phyloP scores from a whole-genome alignment of 2,797 vertebrate genomes.

The Leptoclinus maculatus region DNA sequence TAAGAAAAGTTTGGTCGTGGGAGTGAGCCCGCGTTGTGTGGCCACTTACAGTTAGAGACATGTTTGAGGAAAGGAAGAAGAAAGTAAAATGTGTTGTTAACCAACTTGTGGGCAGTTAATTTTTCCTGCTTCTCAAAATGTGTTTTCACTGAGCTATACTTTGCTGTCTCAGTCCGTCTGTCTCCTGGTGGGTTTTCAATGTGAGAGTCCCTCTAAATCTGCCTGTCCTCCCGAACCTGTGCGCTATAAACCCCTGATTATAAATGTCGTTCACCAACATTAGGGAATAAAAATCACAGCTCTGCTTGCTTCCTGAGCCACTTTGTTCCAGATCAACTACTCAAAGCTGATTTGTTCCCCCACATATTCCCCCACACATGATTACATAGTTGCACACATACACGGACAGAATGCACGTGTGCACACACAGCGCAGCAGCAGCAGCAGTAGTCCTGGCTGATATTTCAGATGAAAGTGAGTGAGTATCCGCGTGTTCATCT shows the following conservation, averaged over 20 bases:
- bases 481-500: slow-evolving; percentile 70
- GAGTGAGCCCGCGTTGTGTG: slow-evolving; percentile 2
- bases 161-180: slow-evolving; percentile 11
- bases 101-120: neutral
- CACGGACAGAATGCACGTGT: slow-evolving; percentile 9
- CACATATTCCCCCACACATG: slow-evolving; percentile 40
- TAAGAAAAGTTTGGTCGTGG: slow-evolving; percentile 20
- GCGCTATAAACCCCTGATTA: slow-evolving; percentile 57
- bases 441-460: slow-evolving; percentile 46
- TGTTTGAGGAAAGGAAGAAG: slow-evolving; percentile 18
- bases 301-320: slow-evolving; percentile 66
- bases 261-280: slow-evolving; percentile 62
- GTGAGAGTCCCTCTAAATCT: slow-evolving; percentile 42
- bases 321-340: slow-evolving; percentile 72
- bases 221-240: slow-evolving; percentile 40
- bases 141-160: slow-evolving; percentile 19
- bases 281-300: slow-evolving; percentile 63
- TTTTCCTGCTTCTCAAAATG: slow-evolving; percentile 16
- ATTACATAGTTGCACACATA: slow-evolving; percentile 30
- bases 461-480: slow-evolving; percentile 59
- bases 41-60: slow-evolving; percentile 30
- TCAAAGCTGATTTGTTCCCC: slow-evolving; percentile 75
- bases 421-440: slow-evolving; percentile 11
- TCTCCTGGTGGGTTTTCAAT: slow-evolving; percentile 4
- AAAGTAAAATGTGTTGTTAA: slow-evolving; percentile 18